Conservation (phyloP, 2,797 vertebrate genomes). For the Pyrrhura leucotis region DNA sequence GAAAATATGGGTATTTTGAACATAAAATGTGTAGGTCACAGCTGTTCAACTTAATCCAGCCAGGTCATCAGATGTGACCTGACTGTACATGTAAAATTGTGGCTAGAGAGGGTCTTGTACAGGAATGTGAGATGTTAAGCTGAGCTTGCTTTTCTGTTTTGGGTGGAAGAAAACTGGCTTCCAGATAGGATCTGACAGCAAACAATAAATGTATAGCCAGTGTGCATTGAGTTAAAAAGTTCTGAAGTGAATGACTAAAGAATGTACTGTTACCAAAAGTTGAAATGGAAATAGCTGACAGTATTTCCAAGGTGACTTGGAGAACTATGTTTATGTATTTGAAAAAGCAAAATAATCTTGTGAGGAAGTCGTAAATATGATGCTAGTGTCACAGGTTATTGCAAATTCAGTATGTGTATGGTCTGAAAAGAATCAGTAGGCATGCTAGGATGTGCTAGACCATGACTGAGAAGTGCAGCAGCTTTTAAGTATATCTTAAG, state of each 20-base stretch:
- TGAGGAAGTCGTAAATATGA: background rate
- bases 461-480: background rate
- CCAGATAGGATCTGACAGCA: background rate
- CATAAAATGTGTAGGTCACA: accelerated
- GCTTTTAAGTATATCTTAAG: background rate
- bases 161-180: background rate
- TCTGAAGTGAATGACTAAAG: background rate
- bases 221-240: accelerated
- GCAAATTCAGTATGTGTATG: background rate
- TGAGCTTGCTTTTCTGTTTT: background rate
- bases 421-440: background rate
- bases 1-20: background rate
- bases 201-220: background rate
- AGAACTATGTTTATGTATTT: background rate
- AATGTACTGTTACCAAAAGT: background rate
- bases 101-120: background rate
- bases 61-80: background rate
- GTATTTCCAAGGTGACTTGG: background rate
- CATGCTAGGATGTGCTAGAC: background rate
- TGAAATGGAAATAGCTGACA: accelerated
- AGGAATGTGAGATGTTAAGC: background rate
- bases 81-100: accelerated
- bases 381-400: background rate
- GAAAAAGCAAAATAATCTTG: background rate
- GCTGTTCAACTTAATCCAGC: background rate